Evolutionary conservation across 2,113 vertebrate species (phyloP), one percentile per base, ranked within the genome.

Genomic region (human (Homo sapiens)): DNA sequence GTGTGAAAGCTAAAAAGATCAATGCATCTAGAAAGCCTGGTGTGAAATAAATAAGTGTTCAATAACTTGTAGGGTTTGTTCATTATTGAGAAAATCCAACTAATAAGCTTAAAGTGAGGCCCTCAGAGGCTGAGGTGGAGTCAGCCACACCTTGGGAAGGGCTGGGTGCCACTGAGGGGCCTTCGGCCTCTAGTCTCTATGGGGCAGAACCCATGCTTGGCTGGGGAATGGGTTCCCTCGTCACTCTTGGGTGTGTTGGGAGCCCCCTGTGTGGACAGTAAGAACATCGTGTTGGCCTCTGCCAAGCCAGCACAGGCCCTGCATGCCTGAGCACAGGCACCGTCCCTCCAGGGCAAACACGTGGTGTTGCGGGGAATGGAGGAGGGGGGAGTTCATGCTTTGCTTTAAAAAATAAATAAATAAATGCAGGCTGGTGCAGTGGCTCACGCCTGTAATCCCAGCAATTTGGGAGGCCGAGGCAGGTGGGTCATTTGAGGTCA

Each of bases 271-370:
- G 6, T 18, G 35, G 55, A 2, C 2, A 20, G 20, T 25, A 30
- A 35, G 22, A 40, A 6, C 38, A 17, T 64, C 2, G 6, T 14
- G 35, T 27, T n/a, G 14, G 6, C 14, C 5, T 9, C 70, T 13
- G 30, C 66, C 6, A 11, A 0, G 5, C 38, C 27, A 12, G 30
- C 40, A 1, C 13, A 0, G 35, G 43, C 30, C 50, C 7, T 14
- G 25, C 25, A 1, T 35, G 40, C 38, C 66, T 18, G 66, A 32
- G n/a, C 43, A 30, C 6, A n/a, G 25, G 43, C 14, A 5, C 12
- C 5, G 35, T 40, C 80, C 3, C 2, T 35, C 20, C 0, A 14
- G 9, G 59, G 75, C 30, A 75, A 59, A 76, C 5, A 40, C 6
- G 12, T 64, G 27, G 27, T 64, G 27, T 14, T 14, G 27, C 27